A percentile compares a stretch with the other conserved stretches of the same genome.
Evolutionary conservation across 2,797 vertebrate genomes (phyloP).

Genomic region (Sardinella longiceps): DNA sequence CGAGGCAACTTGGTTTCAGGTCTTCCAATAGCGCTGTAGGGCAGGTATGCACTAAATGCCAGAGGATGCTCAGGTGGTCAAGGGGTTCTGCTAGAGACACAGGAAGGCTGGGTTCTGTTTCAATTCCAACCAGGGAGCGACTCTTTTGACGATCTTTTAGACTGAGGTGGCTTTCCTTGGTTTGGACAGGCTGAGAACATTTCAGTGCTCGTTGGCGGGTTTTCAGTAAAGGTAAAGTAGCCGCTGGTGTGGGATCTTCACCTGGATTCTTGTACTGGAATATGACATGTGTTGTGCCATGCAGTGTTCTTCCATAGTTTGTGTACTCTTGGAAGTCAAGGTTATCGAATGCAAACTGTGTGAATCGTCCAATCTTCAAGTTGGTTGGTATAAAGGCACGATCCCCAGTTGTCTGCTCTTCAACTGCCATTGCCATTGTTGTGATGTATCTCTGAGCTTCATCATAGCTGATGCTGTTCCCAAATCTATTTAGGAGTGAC

Average conservation of each 20-base stretch:
- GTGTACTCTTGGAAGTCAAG: slow-evolving; percentile 36
- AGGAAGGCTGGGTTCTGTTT: slow-evolving; percentile 2
- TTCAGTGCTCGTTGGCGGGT: slow-evolving; percentile 16
- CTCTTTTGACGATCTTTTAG: slow-evolving; percentile 22
- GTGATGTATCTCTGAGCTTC: neutral
- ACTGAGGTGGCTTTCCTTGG: slow-evolving; percentile 30
- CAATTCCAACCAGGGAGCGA: neutral
- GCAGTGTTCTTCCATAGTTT: slow-evolving; percentile 27
- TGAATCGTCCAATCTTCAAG: slow-evolving; percentile 29
- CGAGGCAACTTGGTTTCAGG: neutral
- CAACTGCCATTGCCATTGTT: slow-evolving; percentile 2
- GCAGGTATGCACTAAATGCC: neutral
- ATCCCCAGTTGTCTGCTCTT: slow-evolving; percentile 3
- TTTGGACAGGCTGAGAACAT: slow-evolving; percentile 27
- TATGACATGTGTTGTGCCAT: slow-evolving; percentile 31
- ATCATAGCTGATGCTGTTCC: slow-evolving; percentile 7
- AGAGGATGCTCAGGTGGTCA: neutral
- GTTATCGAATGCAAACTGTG: slow-evolving; percentile 33
- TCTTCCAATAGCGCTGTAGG: neutral
- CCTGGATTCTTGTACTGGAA: slow-evolving; percentile 26
- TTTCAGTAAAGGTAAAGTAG: slow-evolving; percentile 31
- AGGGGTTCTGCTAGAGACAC: neutral
- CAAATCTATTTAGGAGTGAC: slow-evolving; percentile 29
- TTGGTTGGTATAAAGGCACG: neutral
- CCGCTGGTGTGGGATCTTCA: slow-evolving; percentile 26